Evolutionary conservation across 2,888 invertebrate genomes (phyloP), one percentile per base, ranked within the genome.

Genomic region (Xanthorhoe spadicearia): DNA sequence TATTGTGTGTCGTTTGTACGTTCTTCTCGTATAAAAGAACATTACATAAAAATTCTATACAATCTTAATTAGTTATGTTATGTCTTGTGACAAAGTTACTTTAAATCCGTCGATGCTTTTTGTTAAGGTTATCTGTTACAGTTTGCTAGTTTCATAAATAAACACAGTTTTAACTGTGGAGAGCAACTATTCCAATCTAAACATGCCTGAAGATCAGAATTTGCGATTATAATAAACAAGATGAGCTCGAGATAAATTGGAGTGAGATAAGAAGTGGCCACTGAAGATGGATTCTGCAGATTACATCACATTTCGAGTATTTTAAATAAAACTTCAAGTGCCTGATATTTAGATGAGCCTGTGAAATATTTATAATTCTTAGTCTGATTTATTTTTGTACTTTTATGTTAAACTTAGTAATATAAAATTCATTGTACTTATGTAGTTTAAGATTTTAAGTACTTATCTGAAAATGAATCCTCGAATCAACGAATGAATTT

Each of bases 191-290:
- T 35, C n/a, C 50, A 8, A 15, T 58, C 3, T 50, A 50, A 58
- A 50, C 49, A 13, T 8, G 5, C 28, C 15, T 18, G 0, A 18
- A 50, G 50, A 58, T 38, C 38, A 50, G 50, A 35, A 50, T 38
- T 35, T 38, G 48, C 32, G 53, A 53, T 60, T 61, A 50, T 54
- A 49, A 35, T 55, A 38, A 49, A 61, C 32, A 46, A 50, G 49
- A 61, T 61, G 18, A 35, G 54, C 35, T 38, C 15, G 15, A 58
- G 50, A 58, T 58, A 9, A 58, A 51, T 55, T 35, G 8, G 23
- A 59, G 59, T 51, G 46, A 52, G 51, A 59, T 59, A 59, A 59
- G 35, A 19, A 59, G 19, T 59, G 28, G 49, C n/a, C 23, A 50
- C 51, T 38, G 51, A 43, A 52, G 52, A 53, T 60, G 28, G 7